Percentiles rank a stretch among this genome's conserved stretches.
phyloP scores from a whole-genome alignment of 2,113 vertebrate species.

The Carassius auratus region DNA sequence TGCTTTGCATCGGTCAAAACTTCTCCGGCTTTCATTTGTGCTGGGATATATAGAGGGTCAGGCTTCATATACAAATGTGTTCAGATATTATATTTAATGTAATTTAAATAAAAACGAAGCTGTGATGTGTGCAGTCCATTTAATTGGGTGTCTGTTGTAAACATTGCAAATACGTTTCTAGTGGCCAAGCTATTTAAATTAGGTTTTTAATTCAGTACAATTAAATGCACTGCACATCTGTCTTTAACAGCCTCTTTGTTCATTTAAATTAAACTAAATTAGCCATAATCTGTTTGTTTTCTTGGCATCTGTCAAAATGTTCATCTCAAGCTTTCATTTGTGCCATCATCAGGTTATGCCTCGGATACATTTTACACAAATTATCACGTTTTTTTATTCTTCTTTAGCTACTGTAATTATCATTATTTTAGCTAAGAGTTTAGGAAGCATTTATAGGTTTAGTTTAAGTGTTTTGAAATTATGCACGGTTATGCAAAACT shows the following conservation, averaged over 20 bases:
- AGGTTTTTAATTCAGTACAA: background rate
- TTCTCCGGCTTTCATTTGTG: constrained; percentile 32
- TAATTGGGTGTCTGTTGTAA: no score
- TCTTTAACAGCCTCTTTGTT: background rate
- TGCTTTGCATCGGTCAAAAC: no score
- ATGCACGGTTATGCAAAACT: constrained; percentile 8
- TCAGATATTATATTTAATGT: no score
- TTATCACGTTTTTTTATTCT: background rate
- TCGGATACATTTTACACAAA: constrained; percentile 13
- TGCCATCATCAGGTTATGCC: constrained; percentile 39
- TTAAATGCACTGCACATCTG: background rate
- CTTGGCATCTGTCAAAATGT: background rate
- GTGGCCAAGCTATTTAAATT: background rate
- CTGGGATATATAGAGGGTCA: background rate
- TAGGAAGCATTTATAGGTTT: background rate
- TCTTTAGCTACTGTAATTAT: constrained; percentile 32
- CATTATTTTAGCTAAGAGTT: constrained; percentile 31
- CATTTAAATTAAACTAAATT: background rate
- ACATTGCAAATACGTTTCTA: background rate
- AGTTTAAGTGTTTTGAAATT: background rate
- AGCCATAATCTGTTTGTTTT: background rate
- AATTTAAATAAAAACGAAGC: no score
- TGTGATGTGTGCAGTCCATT: no score
- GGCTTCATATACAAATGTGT: no score
- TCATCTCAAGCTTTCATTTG: constrained; percentile 16